These are phyloP conservation scores for Psettodes erumei DNA, from an alignment of 2,113 vertebrate species.

Conservation along the genomic window DNA sequence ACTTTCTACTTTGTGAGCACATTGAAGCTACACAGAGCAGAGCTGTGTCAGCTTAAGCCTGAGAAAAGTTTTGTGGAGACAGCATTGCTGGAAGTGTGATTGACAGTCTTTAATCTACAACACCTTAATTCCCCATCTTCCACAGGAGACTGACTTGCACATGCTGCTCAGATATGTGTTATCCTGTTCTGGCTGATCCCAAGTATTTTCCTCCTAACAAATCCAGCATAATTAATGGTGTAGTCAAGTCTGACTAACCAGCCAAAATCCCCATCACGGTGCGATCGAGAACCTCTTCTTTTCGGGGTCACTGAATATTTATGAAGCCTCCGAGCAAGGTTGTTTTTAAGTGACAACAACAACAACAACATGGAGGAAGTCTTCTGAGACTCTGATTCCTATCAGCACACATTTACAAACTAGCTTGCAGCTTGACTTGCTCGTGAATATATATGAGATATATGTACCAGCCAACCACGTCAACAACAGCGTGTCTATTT, in stretches of 20 bases:
- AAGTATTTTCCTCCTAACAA: constrained; percentile 35
- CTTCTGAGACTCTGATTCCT: constrained; percentile 58
- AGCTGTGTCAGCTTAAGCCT: constrained; percentile 25
- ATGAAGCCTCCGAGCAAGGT: constrained; percentile 59
- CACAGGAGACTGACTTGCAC: constrained; percentile 5
- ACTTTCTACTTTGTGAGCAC: background rate
- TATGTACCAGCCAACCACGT: constrained; percentile 41
- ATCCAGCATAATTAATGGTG: constrained; percentile 45
- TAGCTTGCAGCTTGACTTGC: constrained; percentile 23
- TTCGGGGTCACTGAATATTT: constrained; percentile 68
- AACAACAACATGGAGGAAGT: constrained; percentile 35
- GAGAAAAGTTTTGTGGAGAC: constrained; percentile 17
- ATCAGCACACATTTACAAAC: constrained; percentile 42
- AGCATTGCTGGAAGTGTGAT: constrained; percentile 14
- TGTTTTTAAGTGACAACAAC: constrained; percentile 53
- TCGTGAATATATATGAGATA: constrained; percentile 67
- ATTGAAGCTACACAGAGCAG: constrained; percentile 3
- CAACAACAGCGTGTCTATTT: constrained; percentile 42
- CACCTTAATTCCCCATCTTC: constrained; percentile 8
- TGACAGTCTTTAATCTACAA: constrained; percentile 27
- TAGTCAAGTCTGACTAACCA: constrained; percentile 38
- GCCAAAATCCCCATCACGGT: constrained; percentile 25
- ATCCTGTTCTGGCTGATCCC: constrained; percentile 26
- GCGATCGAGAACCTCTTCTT: constrained; percentile 43
- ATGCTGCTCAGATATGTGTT: constrained; percentile 16